Percentiles rank a stretch among this genome's conserved stretches.
phyloP scores from a whole-genome alignment of 2,888 invertebrate species.

The Colletes collaris region DNA sequence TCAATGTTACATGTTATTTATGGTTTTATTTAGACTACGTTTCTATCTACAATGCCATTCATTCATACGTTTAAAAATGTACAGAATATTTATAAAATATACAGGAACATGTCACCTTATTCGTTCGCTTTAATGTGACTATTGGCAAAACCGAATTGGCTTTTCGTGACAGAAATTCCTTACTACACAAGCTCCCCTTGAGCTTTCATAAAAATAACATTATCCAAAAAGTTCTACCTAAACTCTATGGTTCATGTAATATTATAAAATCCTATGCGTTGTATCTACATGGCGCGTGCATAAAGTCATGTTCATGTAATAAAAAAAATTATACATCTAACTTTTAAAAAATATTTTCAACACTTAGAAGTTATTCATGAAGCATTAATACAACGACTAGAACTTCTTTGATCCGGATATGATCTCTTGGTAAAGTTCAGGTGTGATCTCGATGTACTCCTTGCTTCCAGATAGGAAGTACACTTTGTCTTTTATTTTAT shows the following conservation, averaged over 20 bases:
- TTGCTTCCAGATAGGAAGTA: slow-evolving; percentile 83
- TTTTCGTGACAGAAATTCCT: slow-evolving; percentile 41
- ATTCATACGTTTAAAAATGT: slow-evolving; percentile 51
- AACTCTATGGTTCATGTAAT: slow-evolving; percentile 28
- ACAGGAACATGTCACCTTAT: slow-evolving; percentile 58
- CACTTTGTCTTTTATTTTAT: slow-evolving; percentile 84
- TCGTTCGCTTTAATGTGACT: slow-evolving; percentile 26
- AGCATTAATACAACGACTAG: slow-evolving; percentile 64
- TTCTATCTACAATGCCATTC: slow-evolving; percentile 49
- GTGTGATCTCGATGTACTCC: slow-evolving; percentile 87
- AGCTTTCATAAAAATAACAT: slow-evolving; percentile 48
- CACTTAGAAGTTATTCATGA: slow-evolving; percentile 11
- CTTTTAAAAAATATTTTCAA: slow-evolving; percentile 35
- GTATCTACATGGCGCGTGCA: slow-evolving; percentile 57
- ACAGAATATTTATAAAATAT: slow-evolving; percentile 56
- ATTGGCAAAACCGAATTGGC: slow-evolving; percentile 30
- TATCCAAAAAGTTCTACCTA: slow-evolving; percentile 20
- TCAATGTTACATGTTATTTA: slow-evolving; percentile 28
- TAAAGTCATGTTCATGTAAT: slow-evolving; percentile 44
- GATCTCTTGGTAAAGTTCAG: slow-evolving; percentile 84
- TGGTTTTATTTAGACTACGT: slow-evolving; percentile 43
- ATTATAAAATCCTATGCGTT: slow-evolving; percentile 51
- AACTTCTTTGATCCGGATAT: slow-evolving; percentile 82
- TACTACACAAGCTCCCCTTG: slow-evolving; percentile 23
- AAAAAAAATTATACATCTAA: slow-evolving; percentile 50